Evolutionary conservation across 2,113 vertebrate genomes (phyloP), one percentile per base, ranked within the genome.

Genomic region (Hippocampus abdominalis): DNA sequence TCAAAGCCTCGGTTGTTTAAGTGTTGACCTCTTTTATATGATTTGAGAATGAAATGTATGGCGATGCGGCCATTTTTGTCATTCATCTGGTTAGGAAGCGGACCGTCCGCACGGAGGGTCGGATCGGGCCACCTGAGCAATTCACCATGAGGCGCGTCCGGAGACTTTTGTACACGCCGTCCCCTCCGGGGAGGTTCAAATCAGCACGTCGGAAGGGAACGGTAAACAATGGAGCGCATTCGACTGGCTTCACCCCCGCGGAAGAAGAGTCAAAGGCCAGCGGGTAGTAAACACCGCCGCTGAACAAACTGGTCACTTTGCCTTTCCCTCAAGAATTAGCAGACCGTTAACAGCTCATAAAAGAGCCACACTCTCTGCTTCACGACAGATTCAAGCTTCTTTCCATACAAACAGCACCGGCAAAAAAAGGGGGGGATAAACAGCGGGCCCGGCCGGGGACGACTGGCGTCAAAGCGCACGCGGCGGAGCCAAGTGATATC

Each of bases 311-410:
- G 81, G 87, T 90, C 90, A 85, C 86, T 90, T 84, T 86, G 81
- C 66, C 71, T 89, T 88, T 88, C 78, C 78, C 78, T 56, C 68
- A 46, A 77, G 76, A 87, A 91, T 89, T 89, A 91, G 81, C 84
- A 88, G 80, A 74, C 78, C 89, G 87, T 91, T 91, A 92, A 79
- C 91, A 89, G 87, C 86, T 90, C 78, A 25, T 92, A 89, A 91
- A 86, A 84, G 64, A 68, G 62, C 73, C 79, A 82, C 80, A 29
- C 84, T 85, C 80, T 70, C 76, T 61, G 79, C 84, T 89, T 85
- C 75, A 85, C 77, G 86, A 75, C 86, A 77, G 82, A 89, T 87
- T 82, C 69, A 83, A 64, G 64, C 73, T 56, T 71, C 71, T 76
- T 84, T 87, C 32, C 70, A 80, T 80, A 73, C 80, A 84, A 87